A percentile compares a stretch with the other conserved stretches of the same genome.
Evolutionary conservation across 2,797 vertebrate genomes (phyloP).

Genomic region (Phoebastria nigripes): DNA sequence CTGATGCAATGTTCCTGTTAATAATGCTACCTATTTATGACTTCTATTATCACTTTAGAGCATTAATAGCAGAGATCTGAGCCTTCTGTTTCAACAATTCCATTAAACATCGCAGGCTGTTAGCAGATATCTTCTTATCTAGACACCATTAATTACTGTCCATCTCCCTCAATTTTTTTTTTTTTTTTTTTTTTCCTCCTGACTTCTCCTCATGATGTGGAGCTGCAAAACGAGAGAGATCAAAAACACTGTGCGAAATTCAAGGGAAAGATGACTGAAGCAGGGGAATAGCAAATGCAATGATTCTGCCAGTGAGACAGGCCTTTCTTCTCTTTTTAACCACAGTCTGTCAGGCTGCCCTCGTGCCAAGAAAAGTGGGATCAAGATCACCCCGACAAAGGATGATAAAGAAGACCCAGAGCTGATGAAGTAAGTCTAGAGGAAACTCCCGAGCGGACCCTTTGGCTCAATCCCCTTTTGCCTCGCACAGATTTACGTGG

Average conservation of each 20-base stretch:
- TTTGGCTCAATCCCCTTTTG: background rate
- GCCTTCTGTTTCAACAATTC: slow-evolving; percentile 62
- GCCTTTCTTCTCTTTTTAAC: slow-evolving; percentile 79
- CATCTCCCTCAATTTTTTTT: slow-evolving; percentile 42
- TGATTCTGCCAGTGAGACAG: slow-evolving; percentile 36
- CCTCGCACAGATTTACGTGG: rapidly evolving
- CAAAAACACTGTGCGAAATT: slow-evolving; percentile 44
- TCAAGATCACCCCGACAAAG: slow-evolving; percentile 94
- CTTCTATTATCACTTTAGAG: slow-evolving; percentile 68
- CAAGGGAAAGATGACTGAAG: slow-evolving; percentile 24
- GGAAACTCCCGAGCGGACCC: background rate
- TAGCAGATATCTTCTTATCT: slow-evolving; percentile 64
- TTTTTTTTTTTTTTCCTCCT: background rate
- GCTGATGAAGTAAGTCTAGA: slow-evolving; percentile 95
- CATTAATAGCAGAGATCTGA: slow-evolving; percentile 59
- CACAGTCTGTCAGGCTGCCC: slow-evolving; percentile 99
- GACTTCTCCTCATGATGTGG: slow-evolving; percentile 43
- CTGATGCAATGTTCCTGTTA: slow-evolving; percentile 67
- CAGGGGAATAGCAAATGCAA: background rate
- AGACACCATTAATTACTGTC: slow-evolving; percentile 70
- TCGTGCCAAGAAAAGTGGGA: slow-evolving; percentile 99
- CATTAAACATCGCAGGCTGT: slow-evolving; percentile 60
- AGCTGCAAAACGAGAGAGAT: slow-evolving; percentile 53
- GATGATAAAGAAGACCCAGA: slow-evolving; percentile 98
- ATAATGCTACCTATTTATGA: slow-evolving; percentile 71